Conservation (phyloP, 2,888 invertebrate genomes). For the Clitarchus hookeri region DNA sequence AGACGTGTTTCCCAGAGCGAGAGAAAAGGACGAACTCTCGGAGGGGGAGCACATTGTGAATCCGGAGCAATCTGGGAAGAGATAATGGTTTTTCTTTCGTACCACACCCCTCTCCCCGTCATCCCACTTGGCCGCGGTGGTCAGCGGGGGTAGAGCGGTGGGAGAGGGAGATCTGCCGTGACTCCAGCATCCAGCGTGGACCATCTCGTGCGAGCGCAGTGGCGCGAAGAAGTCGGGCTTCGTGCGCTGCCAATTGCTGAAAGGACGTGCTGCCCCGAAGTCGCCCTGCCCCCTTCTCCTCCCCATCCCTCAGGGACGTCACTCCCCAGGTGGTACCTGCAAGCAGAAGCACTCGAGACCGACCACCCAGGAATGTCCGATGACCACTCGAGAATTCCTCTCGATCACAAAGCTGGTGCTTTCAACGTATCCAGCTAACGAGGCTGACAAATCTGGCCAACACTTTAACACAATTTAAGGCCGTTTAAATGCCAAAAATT, state of each 20-base stretch:
- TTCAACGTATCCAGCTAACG: no score
- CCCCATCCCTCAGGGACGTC: neutral
- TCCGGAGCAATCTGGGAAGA: neutral
- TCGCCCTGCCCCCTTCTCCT: neutral
- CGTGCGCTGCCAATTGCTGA: conserved; percentile 5
- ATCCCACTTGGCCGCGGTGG: neutral
- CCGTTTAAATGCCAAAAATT: no score
- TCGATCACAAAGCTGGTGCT: no score
- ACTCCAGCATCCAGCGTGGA: conserved; percentile 23
- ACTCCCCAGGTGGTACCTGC: no score
- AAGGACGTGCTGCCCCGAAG: neutral
- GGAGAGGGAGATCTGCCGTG: neutral
- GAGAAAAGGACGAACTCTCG: neutral
- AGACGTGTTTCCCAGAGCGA: neutral
- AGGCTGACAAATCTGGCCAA: no score
- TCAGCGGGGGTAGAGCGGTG: neutral
- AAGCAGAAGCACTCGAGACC: no score
- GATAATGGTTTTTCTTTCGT: neutral
- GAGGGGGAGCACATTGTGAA: neutral
- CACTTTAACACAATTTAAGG: no score
- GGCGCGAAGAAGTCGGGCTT: neutral
- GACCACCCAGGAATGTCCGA: no score
- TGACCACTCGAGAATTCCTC: no score
- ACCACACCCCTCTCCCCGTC: neutral
- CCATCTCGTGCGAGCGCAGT: neutral